phyloP scores from a whole-genome alignment of 2,888 invertebrate genomes.

The Prosapia bicincta region DNA sequence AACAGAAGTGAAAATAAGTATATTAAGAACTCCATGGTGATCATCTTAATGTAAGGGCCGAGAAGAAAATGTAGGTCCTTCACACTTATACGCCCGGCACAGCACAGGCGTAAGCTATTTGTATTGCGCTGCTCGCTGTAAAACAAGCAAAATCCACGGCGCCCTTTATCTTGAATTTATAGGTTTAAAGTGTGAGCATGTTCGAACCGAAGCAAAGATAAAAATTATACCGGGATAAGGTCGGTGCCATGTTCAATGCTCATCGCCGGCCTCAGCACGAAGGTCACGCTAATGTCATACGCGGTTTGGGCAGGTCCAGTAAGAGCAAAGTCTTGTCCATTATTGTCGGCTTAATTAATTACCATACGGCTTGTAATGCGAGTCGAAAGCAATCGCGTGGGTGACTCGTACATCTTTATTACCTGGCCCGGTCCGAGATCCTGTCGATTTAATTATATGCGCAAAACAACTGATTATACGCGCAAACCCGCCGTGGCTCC shows the following conservation, averaged over 20 bases:
- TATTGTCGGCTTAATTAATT: background rate
- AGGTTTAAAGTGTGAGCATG: background rate
- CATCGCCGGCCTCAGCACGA: too few relatives aligned
- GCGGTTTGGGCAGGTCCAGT: background rate
- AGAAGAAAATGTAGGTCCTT: too few relatives aligned
- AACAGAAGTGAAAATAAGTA: too few relatives aligned
- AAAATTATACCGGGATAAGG: background rate
- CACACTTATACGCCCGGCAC: too few relatives aligned
- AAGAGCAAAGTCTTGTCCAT: background rate
- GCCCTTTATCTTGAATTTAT: background rate
- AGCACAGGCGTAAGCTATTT: too few relatives aligned
- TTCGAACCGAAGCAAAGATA: background rate
- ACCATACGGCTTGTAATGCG: background rate
- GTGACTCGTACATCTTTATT: background rate
- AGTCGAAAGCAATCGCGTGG: background rate
- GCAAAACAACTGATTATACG: conserved; percentile 1
- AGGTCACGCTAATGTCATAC: background rate
- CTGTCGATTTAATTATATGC: conserved; percentile 23
- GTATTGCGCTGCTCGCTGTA: too few relatives aligned
- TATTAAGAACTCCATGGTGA: too few relatives aligned
- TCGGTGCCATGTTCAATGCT: background rate
- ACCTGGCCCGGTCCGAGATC: background rate
- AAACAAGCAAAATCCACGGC: too few relatives aligned
- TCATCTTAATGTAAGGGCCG: too few relatives aligned
- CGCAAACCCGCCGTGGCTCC: background rate